Conservation (phyloP, 1,140 invertebrate species). For the Cataglyphis hispanica region DNA sequence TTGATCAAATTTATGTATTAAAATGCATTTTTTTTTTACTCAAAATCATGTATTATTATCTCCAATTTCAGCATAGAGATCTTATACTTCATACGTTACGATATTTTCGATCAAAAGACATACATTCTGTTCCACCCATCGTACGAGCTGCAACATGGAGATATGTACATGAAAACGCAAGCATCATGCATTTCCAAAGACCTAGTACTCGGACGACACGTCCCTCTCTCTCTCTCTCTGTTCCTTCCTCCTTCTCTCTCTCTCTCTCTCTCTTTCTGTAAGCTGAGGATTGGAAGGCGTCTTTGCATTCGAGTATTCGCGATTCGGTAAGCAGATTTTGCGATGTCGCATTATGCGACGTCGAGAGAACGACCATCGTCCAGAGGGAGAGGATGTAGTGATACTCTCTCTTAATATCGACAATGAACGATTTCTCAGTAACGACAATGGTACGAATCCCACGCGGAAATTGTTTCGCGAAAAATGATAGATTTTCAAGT, state of each 20-base stretch:
- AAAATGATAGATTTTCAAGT: neutral
- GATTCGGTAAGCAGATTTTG: slow-evolving; percentile 59
- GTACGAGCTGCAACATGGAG: neutral
- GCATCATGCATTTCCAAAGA: slow-evolving; percentile 23
- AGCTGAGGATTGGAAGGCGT: slow-evolving; percentile 46
- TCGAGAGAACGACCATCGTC: slow-evolving; percentile 23
- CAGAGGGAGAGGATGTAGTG: slow-evolving; percentile 33
- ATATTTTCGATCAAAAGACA: slow-evolving; percentile 20
- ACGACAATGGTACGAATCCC: neutral
- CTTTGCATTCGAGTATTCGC: slow-evolving; percentile 54
- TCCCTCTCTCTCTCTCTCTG: neutral
- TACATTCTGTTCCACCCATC: slow-evolving; percentile 2
- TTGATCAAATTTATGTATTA: neutral
- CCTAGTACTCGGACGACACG: slow-evolving; percentile 10
- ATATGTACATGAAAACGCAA: neutral
- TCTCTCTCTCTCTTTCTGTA: neutral
- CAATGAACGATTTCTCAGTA: neutral
- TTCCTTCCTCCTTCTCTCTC: neutral
- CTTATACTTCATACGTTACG: neutral
- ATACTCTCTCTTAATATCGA: slow-evolving; percentile 8
- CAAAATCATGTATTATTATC: neutral
- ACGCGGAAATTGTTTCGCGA: neutral
- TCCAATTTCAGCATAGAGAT: neutral
- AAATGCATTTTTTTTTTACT: neutral
- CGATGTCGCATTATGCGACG: slow-evolving; percentile 47